These are phyloP conservation scores for Ruditapes philippinarum DNA, from an alignment of 1,140 invertebrate genomes.

Conservation along the genomic window DNA sequence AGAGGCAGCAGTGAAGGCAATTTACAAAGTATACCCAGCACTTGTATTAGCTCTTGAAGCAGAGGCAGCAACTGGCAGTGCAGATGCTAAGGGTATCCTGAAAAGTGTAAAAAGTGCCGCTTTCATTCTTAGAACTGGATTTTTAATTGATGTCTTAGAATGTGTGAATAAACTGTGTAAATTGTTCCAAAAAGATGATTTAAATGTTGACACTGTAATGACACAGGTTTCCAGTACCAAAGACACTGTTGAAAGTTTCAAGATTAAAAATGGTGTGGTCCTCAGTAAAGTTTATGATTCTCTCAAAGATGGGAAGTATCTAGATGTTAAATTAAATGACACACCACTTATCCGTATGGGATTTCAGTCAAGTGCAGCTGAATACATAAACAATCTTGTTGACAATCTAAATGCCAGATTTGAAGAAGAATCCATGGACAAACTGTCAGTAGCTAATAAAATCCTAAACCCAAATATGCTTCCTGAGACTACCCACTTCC, in stretches of 20 bases:
- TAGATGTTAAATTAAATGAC: slow-evolving; percentile 1
- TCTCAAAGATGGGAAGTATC: background rate
- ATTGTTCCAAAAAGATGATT: slow-evolving; percentile 32
- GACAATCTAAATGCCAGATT: background rate
- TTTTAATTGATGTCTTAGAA: slow-evolving; percentile 36
- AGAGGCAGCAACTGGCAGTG: slow-evolving; percentile 12
- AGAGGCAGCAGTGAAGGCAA: slow-evolving; percentile 34
- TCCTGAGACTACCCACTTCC: background rate
- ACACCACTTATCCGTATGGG: background rate
- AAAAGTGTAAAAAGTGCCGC: background rate
- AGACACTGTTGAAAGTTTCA: background rate
- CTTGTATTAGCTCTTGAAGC: background rate
- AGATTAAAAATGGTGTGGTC: background rate
- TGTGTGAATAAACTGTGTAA: slow-evolving; percentile 42
- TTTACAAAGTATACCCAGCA: slow-evolving; percentile 10
- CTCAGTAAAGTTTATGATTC: background rate
- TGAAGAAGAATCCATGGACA: slow-evolving; percentile 39
- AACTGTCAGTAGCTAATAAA: background rate
- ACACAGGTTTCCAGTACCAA: background rate
- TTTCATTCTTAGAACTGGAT: slow-evolving; percentile 29
- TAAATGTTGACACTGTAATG: slow-evolving; percentile 28
- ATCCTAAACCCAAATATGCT: background rate
- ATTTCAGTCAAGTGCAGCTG: background rate
- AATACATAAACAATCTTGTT: background rate
- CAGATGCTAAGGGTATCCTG: slow-evolving; percentile 14